A percentile compares a stretch with the other conserved stretches of the same genome.
Conservation (phyloP, 2,888 invertebrate genomes). For the Elegia similella region DNA sequence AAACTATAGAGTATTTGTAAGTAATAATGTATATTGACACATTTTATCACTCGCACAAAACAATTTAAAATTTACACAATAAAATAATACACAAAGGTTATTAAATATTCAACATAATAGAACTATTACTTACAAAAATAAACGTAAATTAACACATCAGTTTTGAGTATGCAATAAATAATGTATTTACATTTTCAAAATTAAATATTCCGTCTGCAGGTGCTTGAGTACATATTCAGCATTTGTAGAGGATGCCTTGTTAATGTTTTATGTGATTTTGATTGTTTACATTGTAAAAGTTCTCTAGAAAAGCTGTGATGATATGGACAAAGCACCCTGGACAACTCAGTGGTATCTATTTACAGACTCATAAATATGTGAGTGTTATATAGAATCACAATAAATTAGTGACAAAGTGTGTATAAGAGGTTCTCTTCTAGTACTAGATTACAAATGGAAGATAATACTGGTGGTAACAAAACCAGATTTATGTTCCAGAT, state of each 20-base stretch:
- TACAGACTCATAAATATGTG: conserved; percentile 1
- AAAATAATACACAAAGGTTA: conserved; percentile 66
- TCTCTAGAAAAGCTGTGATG: neutral
- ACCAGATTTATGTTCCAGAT: conserved; percentile 10
- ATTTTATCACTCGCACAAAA: conserved; percentile 77
- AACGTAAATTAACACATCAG: conserved; percentile 55
- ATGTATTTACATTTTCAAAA: conserved; percentile 44
- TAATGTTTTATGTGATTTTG: neutral
- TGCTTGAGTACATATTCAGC: conserved; percentile 6
- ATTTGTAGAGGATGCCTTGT: neutral
- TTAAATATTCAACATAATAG: conserved; percentile 74
- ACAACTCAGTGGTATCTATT: conserved; percentile 4
- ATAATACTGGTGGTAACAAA: conserved; percentile 13
- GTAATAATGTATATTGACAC: conserved; percentile 78
- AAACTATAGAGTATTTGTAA: conserved; percentile 55
- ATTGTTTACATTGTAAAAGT: neutral
- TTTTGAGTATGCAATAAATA: conserved; percentile 54
- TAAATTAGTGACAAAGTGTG: conserved; percentile 5
- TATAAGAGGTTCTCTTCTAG: conserved; percentile 7
- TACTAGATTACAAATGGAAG: conserved; percentile 1
- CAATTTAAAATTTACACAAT: conserved; percentile 76
- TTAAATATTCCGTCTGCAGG: conserved; percentile 2
- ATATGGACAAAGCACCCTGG: conserved; percentile 13
- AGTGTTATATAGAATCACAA: conserved; percentile 9
- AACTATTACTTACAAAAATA: conserved; percentile 66